phyloP scores from a whole-genome alignment of 1,140 invertebrate species.

The Antheraea mylitta region DNA sequence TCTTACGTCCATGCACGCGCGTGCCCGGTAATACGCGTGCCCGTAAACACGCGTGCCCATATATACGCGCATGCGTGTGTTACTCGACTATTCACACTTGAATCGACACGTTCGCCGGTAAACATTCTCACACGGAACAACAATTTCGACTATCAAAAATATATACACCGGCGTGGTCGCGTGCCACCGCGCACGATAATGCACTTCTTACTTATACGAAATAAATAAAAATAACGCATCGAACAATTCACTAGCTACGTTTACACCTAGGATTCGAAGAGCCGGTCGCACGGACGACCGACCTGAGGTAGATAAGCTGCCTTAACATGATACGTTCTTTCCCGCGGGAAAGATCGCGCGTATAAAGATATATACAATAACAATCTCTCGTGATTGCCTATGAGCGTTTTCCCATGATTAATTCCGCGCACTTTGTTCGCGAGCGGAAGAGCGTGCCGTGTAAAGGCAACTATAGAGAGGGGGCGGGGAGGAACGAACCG shows the following conservation, averaged over 20 bases:
- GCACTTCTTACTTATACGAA: slow-evolving; percentile 30
- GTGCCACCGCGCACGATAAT: neutral
- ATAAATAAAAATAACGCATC: slow-evolving; percentile 43
- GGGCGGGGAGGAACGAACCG: no score
- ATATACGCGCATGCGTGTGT: no score
- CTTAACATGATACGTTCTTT: no score
- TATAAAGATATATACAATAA: no score
- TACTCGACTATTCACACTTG: slow-evolving; percentile 4
- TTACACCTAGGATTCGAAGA: slow-evolving; percentile 72
- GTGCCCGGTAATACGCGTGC: no score
- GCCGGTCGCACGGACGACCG: slow-evolving; percentile 43
- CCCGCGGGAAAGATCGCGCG: no score
- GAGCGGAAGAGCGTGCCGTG: no score
- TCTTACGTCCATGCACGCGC: neutral
- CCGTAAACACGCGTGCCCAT: no score
- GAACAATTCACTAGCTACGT: slow-evolving; percentile 69
- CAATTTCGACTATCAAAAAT: slow-evolving; percentile 1
- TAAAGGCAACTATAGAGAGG: no score
- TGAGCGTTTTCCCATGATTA: no score
- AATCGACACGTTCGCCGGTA: neutral
- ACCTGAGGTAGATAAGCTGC: slow-evolving; percentile 59
- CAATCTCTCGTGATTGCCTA: no score
- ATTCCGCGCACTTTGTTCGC: no score
- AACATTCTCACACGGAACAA: neutral
- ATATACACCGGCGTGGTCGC: slow-evolving; percentile 12